Percentiles rank a stretch among this genome's conserved stretches.
Evolutionary conservation across 2,113 vertebrate genomes (phyloP).

Genomic region (Jacana jacana): DNA sequence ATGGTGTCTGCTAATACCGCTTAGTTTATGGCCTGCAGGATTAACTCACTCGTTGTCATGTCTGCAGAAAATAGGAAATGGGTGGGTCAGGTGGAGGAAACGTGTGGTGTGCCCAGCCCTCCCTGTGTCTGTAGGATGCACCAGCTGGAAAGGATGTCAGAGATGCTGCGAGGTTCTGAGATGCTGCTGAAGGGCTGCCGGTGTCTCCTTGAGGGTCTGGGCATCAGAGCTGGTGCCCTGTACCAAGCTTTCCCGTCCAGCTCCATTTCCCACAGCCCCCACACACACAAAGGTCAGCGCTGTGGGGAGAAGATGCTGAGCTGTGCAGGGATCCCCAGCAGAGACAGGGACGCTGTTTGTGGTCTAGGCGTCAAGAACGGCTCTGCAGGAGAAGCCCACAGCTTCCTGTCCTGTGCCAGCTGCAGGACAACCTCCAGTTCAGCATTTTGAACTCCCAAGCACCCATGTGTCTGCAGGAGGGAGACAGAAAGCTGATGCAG

Average conservation of each 20-base stretch:
- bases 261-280: background rate
- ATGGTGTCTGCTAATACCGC: slow-evolving; percentile 69
- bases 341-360: background rate
- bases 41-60: slow-evolving; percentile 49
- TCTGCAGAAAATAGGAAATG: slow-evolving; percentile 59
- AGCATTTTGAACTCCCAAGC: slow-evolving; percentile 27
- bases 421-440: background rate
- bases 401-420: background rate
- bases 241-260: background rate
- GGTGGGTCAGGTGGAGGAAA: slow-evolving; percentile 34
- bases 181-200: background rate
- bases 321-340: background rate
- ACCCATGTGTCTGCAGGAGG: background rate
- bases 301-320: background rate
- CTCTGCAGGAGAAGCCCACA: background rate
- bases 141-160: background rate
- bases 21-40: slow-evolving; percentile 53
- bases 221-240: background rate
- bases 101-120: background rate
- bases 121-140: background rate
- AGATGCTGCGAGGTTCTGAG: background rate
- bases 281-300: background rate
- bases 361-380: background rate
- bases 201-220: background rate
- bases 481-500: slow-evolving; percentile 24